phyloP scores from a whole-genome alignment of 2,888 invertebrate genomes.

The Volucella bombylans region DNA sequence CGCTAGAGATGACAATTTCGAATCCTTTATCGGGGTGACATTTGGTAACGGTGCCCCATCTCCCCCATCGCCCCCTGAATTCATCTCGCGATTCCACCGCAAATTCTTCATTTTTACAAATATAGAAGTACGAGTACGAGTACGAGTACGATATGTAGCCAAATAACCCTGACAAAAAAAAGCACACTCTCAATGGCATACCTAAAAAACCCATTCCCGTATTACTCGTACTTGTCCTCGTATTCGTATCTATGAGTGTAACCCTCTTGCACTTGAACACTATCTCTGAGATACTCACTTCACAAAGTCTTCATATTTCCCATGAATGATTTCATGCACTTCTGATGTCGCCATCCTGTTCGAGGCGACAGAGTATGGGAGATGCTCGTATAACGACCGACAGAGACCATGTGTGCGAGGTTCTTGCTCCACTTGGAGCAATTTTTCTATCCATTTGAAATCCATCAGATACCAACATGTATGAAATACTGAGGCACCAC shows the following conservation, averaged over 20 bases:
- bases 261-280: slow-evolving; percentile 10
- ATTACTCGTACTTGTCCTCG: not conserved
- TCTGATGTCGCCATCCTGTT: slow-evolving; percentile 39
- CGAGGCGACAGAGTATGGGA: not conserved
- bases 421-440: slow-evolving; percentile 27
- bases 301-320: slow-evolving; percentile 64
- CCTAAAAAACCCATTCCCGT: slow-evolving; percentile 1
- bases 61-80: slow-evolving; percentile 22
- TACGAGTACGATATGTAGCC: slow-evolving; percentile 11
- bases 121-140: not conserved
- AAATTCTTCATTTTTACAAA: slow-evolving; percentile 60
- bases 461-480: slow-evolving; percentile 22
- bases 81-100: slow-evolving; percentile 59
- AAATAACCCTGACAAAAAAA: slow-evolving; percentile 30
- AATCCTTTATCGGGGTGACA: slow-evolving; percentile 70
- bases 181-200: slow-evolving; percentile 23
- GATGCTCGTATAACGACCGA: not conserved
- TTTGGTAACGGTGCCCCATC: slow-evolving; percentile 55
- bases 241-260: slow-evolving; percentile 9
- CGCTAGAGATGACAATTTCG: slow-evolving; percentile 50
- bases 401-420: slow-evolving; percentile 49
- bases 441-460: slow-evolving; percentile 21
- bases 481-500: slow-evolving; percentile 45
- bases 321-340: slow-evolving; percentile 64
- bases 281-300: slow-evolving; percentile 27